Conservation (phyloP, 2,113 vertebrate species). For the Verasper variegatus region DNA sequence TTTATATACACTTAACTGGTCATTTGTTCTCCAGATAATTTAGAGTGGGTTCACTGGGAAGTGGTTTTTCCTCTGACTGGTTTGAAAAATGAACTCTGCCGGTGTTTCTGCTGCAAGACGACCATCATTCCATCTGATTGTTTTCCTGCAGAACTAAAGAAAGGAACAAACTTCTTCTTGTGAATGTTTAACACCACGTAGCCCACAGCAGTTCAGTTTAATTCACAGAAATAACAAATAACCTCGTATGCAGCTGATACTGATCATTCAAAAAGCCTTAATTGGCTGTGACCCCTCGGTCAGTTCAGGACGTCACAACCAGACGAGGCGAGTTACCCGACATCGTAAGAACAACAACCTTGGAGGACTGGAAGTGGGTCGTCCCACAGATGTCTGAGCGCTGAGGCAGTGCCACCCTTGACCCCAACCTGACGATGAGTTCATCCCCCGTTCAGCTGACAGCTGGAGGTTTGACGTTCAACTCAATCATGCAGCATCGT, state of each 20-base stretch:
- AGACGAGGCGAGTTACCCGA: neutral
- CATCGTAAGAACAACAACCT: neutral
- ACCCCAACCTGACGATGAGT: constrained; percentile 23
- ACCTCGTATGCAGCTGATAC: neutral
- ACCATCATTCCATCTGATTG: too few relatives aligned
- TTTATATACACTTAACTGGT: too few relatives aligned
- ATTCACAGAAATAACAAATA: too few relatives aligned
- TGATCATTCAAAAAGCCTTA: neutral
- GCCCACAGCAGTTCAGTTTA: too few relatives aligned
- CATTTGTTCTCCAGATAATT: too few relatives aligned
- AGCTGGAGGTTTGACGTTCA: constrained; percentile 12
- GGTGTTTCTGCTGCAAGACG: too few relatives aligned
- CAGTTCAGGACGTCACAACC: neutral
- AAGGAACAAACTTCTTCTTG: too few relatives aligned
- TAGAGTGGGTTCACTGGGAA: too few relatives aligned
- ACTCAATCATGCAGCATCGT: constrained; percentile 13
- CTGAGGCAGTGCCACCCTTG: constrained; percentile 1
- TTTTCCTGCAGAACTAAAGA: too few relatives aligned
- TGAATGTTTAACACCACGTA: too few relatives aligned
- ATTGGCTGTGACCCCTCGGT: neutral
- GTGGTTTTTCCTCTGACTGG: too few relatives aligned
- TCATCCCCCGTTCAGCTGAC: constrained; percentile 39
- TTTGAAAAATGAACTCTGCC: too few relatives aligned
- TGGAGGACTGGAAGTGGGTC: constrained; percentile 23
- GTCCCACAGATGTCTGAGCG: constrained; percentile 7